Conservation (phyloP, 1,140 invertebrate genomes). For the Diorhabda elongata region DNA sequence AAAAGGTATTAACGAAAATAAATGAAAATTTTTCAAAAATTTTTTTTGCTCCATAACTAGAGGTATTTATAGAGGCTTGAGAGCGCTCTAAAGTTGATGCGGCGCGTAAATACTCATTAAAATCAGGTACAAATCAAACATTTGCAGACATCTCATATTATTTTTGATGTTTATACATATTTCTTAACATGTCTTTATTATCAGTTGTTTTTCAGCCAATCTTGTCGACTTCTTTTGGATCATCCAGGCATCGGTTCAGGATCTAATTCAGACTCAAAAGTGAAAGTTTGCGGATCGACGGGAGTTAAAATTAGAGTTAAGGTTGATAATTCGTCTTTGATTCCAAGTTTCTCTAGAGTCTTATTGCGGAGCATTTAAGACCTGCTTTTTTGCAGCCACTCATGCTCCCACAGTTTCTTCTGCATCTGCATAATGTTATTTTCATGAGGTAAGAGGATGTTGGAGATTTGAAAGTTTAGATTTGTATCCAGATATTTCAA, state of each 20-base stretch:
- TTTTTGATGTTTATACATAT: neutral
- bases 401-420: neutral
- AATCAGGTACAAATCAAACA: neutral
- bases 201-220: neutral
- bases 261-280: neutral
- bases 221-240: neutral
- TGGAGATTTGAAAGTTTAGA: neutral
- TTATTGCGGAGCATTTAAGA: neutral
- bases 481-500: neutral
- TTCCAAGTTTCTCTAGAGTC: neutral
- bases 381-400: neutral
- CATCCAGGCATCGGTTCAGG: neutral
- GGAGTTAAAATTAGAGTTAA: too few species aligned
- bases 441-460: neutral
- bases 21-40: neutral
- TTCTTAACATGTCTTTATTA: neutral
- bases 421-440: neutral
- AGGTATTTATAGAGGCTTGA: neutral
- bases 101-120: neutral
- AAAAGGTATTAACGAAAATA: neutral
- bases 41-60: neutral
- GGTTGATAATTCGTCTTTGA: too few species aligned
- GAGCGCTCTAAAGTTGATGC: neutral
- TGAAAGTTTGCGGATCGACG: neutral
- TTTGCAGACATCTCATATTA: neutral